A percentile compares a stretch with the other conserved stretches of the same genome.
Conservation (phyloP, 1,140 invertebrate genomes). For the Dinoponera quadriceps region DNA sequence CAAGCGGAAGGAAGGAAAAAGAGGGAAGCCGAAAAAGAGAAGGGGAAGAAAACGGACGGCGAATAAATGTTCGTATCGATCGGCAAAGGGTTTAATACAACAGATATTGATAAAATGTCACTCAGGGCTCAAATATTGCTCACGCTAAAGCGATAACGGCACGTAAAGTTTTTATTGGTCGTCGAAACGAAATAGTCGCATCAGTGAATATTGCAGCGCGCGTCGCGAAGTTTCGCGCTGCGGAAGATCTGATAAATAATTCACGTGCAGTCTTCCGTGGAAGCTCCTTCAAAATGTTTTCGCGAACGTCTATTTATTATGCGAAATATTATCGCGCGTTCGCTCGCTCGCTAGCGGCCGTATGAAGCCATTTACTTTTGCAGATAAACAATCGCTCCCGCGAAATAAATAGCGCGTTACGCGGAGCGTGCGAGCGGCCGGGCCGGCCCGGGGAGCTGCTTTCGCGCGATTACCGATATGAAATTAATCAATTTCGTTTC, state of each 20-base stretch:
- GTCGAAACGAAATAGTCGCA: conserved; percentile 11
- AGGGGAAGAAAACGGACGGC: background rate
- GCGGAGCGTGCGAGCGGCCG: background rate
- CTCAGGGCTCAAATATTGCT: conserved; percentile 21
- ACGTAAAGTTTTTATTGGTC: conserved; percentile 36
- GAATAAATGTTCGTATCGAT: background rate
- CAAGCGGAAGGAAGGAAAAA: too few relatives aligned
- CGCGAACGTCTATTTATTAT: conserved; percentile 1
- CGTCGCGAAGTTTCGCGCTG: conserved; percentile 25
- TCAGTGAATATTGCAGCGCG: conserved; percentile 46
- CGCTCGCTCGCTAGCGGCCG: too few relatives aligned
- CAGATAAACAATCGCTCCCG: background rate
- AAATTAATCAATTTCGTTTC: conserved; percentile 4
- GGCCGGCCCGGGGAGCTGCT: background rate
- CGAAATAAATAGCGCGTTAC: conserved; percentile 7
- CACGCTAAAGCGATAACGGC: conserved; percentile 41
- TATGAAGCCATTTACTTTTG: background rate
- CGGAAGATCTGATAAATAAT: conserved; percentile 52
- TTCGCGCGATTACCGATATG: conserved; percentile 3
- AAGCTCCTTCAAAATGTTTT: conserved; percentile 35
- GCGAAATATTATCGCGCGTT: conserved; percentile 1
- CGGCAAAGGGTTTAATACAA: background rate
- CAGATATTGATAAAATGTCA: conserved; percentile 28
- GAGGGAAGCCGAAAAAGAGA: too few relatives aligned
- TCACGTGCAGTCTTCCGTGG: conserved; percentile 26